phyloP scores from a whole-genome alignment of 2,888 invertebrate genomes.

The Harpagoxenus sublaevis region DNA sequence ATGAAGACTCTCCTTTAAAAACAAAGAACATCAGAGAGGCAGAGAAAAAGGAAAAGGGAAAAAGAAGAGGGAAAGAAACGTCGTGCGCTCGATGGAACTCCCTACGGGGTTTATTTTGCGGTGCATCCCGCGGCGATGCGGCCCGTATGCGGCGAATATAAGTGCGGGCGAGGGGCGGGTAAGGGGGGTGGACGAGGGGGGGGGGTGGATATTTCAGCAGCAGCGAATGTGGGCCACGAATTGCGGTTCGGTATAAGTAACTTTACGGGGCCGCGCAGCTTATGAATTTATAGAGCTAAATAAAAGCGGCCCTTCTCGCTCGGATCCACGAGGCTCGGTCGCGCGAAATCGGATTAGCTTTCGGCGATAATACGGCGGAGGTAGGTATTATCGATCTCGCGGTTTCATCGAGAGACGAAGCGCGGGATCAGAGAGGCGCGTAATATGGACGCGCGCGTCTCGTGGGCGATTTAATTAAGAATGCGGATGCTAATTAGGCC shows the following conservation, averaged over 20 bases:
- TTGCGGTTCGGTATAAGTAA: constrained; percentile 37
- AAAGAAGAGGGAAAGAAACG: not conserved
- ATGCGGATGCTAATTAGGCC: not conserved
- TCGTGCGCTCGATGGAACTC: constrained; percentile 21
- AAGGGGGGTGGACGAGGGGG: too few relatives aligned
- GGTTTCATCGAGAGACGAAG: constrained; percentile 21
- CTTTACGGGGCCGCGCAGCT: constrained; percentile 21
- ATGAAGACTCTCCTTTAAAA: constrained; percentile 35
- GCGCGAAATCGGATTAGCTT: constrained; percentile 37
- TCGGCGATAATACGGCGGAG: not conserved
- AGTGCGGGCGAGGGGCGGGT: not conserved
- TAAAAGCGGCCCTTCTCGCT: constrained; percentile 18
- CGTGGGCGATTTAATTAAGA: constrained; percentile 25
- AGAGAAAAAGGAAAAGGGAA: too few relatives aligned
- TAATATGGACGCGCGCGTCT: not conserved
- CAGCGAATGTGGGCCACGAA: constrained; percentile 40
- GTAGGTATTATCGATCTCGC: constrained; percentile 38
- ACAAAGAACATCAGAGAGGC: not conserved
- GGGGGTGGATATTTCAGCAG: constrained; percentile 27
- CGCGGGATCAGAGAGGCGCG: constrained; percentile 15
- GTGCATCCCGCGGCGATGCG: constrained; percentile 48
- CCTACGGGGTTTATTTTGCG: constrained; percentile 52
- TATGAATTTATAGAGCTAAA: constrained; percentile 36
- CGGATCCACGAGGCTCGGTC: not conserved
- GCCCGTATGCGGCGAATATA: constrained; percentile 18